phyloP scores from a whole-genome alignment of 1,140 invertebrate genomes.

The Pararge aegeria region DNA sequence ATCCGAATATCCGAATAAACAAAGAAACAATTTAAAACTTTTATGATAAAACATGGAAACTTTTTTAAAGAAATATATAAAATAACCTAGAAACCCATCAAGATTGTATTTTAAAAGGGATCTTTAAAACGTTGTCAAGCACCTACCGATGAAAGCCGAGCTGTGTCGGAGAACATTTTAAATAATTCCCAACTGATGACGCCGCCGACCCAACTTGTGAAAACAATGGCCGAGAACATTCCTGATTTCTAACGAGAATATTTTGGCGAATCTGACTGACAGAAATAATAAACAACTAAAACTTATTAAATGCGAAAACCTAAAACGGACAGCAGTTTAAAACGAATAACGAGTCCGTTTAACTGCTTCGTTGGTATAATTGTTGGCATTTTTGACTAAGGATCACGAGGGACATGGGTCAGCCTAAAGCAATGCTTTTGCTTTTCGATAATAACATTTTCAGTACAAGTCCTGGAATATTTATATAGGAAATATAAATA shows the following conservation, averaged over 20 bases:
- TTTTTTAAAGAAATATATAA: neutral
- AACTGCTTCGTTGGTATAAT: too few species aligned
- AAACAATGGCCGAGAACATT: conserved; percentile 64
- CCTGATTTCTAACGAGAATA: conserved; percentile 66
- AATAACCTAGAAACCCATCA: neutral
- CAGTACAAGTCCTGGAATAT: too few species aligned
- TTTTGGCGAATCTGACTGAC: conserved; percentile 6
- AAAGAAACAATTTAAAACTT: neutral
- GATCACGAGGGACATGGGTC: too few species aligned
- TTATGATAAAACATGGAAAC: neutral
- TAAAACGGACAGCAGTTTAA: neutral
- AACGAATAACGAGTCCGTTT: neutral
- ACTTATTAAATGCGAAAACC: neutral
- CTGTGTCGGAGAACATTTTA: conserved; percentile 42
- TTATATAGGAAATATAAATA: too few species aligned
- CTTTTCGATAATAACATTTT: too few species aligned
- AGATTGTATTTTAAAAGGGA: conserved; percentile 16
- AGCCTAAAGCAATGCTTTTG: too few species aligned
- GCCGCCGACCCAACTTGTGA: conserved; percentile 56
- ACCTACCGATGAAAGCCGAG: conserved; percentile 42
- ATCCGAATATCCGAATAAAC: too few species aligned
- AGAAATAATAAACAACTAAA: neutral
- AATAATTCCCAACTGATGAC: conserved; percentile 62
- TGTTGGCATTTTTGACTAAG: too few species aligned
- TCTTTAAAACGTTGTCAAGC: conserved; percentile 35